These are phyloP conservation scores for Orchestia grillus DNA, from an alignment of 1,140 invertebrate genomes.

Conservation along the genomic window DNA sequence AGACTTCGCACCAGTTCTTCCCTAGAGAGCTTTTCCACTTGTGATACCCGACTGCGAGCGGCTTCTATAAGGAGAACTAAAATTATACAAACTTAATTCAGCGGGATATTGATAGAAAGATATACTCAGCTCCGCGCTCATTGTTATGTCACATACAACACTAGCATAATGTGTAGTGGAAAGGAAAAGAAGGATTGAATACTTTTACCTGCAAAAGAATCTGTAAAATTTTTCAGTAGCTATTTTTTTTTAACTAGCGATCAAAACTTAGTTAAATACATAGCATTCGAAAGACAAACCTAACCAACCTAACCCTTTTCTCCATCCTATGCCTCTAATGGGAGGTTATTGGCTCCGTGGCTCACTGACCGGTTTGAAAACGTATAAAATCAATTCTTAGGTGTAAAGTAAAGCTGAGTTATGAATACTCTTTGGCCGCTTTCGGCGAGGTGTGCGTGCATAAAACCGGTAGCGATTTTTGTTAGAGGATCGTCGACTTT, in stretches of 20 bases:
- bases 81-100: too few species aligned
- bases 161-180: neutral
- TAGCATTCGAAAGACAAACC: too few species aligned
- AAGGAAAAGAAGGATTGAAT: too few species aligned
- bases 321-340: too few species aligned
- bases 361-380: neutral
- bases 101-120: too few species aligned
- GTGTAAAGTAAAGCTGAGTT: neutral
- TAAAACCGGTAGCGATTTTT: neutral
- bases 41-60: neutral
- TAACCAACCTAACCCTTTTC: too few species aligned
- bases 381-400: neutral
- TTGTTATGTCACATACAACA: neutral
- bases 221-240: neutral
- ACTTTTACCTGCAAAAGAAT: neutral
- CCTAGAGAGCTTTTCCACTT: neutral
- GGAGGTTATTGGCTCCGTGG: too few species aligned
- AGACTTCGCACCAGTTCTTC: neutral
- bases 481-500: neutral
- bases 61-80: neutral
- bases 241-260: too few species aligned
- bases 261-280: too few species aligned
- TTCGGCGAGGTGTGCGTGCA: neutral
- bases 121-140: neutral
- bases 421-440: neutral